Evolutionary conservation across 2,888 invertebrate genomes (phyloP).

Genomic region (Heteropelma amictum): DNA sequence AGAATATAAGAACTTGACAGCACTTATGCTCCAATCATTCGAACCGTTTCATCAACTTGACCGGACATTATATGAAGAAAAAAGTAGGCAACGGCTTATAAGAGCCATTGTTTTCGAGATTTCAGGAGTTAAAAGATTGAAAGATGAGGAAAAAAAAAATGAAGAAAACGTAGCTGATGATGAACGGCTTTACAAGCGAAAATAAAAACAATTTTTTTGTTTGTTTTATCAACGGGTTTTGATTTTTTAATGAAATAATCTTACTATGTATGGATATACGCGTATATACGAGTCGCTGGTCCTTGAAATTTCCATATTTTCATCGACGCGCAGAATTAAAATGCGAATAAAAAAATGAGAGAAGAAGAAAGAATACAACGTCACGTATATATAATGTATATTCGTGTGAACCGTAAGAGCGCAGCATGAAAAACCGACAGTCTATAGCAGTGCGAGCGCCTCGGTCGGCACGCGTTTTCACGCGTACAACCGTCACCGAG

Average conservation of each 20-base stretch:
- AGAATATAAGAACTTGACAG: not conserved
- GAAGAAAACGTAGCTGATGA: constrained; percentile 51
- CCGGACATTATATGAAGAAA: constrained; percentile 41
- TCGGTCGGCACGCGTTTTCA: constrained; percentile 75
- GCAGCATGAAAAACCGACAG: constrained; percentile 77
- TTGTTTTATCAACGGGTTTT: constrained; percentile 77
- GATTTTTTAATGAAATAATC: constrained; percentile 79
- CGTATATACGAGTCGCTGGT: constrained; percentile 54
- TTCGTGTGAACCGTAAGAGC: constrained; percentile 76
- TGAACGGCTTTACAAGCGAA: constrained; percentile 56
- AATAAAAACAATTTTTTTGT: constrained; percentile 69
- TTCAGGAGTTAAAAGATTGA: constrained; percentile 53
- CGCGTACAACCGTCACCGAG: constrained; percentile 73
- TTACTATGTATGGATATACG: constrained; percentile 68
- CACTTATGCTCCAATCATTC: not conserved
- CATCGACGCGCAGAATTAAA: constrained; percentile 29
- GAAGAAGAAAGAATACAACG: constrained; percentile 32
- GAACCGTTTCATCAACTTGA: not conserved
- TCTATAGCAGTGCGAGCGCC: constrained; percentile 78
- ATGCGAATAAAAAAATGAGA: constrained; percentile 27
- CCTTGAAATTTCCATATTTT: constrained; percentile 39
- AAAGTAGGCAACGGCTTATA: constrained; percentile 59
- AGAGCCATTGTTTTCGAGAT: constrained; percentile 60
- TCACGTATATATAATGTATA: constrained; percentile 69
- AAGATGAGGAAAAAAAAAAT: constrained; percentile 38